Conservation (phyloP, 1,140 invertebrate genomes). For the Wasmannia auropunctata region DNA sequence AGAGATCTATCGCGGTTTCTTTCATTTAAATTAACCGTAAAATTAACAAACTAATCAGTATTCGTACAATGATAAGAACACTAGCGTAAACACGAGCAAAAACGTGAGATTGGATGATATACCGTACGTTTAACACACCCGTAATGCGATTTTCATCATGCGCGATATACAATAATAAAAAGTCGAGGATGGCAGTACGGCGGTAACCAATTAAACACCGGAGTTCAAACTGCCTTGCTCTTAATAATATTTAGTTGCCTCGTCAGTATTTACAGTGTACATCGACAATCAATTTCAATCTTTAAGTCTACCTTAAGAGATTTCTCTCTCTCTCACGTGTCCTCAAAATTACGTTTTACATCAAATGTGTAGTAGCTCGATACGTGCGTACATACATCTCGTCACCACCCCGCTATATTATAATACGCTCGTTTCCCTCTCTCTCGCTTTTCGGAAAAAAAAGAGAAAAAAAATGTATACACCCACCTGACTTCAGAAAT, state of each 20-base stretch:
- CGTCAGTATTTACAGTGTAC: conserved; percentile 75
- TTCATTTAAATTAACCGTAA: conserved; percentile 59
- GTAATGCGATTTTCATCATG: conserved; percentile 50
- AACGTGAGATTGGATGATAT: conserved; percentile 47
- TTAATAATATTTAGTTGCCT: conserved; percentile 65
- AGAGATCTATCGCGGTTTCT: conserved; percentile 66
- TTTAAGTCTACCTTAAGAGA: conserved; percentile 64
- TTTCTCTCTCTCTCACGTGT: conserved; percentile 42
- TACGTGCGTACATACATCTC: conserved; percentile 50
- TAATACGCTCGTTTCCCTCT: neutral
- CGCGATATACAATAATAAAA: conserved; percentile 37
- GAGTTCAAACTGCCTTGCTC: conserved; percentile 60
- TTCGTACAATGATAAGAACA: conserved; percentile 53
- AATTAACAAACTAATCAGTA: conserved; percentile 66
- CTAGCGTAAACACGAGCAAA: conserved; percentile 51
- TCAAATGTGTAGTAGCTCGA: conserved; percentile 35
- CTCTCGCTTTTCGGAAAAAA: neutral
- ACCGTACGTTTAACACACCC: conserved; percentile 56
- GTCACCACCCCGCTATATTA: conserved; percentile 28
- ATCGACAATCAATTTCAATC: conserved; percentile 66
- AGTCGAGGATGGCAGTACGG: conserved; percentile 57
- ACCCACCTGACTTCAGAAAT: conserved; percentile 24
- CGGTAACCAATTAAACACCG: conserved; percentile 60
- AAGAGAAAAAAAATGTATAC: conserved; percentile 3
- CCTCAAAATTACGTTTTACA: conserved; percentile 61